Evolutionary conservation across 2,888 invertebrate species (phyloP), one percentile per base, ranked within the genome.

Genomic region (Cheilosia scutellata): DNA sequence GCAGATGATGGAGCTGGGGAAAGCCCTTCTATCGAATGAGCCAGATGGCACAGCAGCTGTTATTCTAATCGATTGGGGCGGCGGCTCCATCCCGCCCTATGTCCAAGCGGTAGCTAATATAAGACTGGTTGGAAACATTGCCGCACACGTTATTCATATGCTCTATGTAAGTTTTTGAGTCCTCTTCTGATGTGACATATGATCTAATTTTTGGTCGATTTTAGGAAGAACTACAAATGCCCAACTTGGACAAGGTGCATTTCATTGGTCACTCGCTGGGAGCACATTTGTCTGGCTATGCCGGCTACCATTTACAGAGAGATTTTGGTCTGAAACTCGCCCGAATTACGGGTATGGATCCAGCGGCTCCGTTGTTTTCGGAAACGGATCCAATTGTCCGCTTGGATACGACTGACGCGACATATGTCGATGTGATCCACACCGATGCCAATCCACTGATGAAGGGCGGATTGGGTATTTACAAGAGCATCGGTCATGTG

Each of bases 81-180:
- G 95, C 5, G 98, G 97, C 0, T 96, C 97, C 0, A 95, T 95
- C 84, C 97, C 97, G 0, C 97, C 97, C 0, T 98, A 98, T 90
- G 96, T 96, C 0, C 97, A 98, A 92, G 98, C 98, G 0, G 97
- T 97, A 2, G 97, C 98, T 1, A 98, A 98, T 90, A 97, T 97
- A 25, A 93, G 98, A 65, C 93, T 98, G 13, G 95, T 98, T 1
- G 98, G 97, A 0, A 95, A 95, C 0, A 96, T 98, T 92, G 95
- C 96, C 0, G 97, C 97, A 0, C 95, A 96, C 91, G 93, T 98
- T 27, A 93, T 93, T 66, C 93, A 92, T 87, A 93, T 93, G 90
- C 90, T 94, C 58, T 93, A 93, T 90, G 94, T 94, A 89, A 93
- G 93, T 92, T 31, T 0, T 6, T 1, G 13, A 16, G 3, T 11